A percentile compares a stretch with the other conserved stretches of the same genome.
phyloP scores from a whole-genome alignment of 2,113 vertebrate species.

The Chloropsis cyanopogon region DNA sequence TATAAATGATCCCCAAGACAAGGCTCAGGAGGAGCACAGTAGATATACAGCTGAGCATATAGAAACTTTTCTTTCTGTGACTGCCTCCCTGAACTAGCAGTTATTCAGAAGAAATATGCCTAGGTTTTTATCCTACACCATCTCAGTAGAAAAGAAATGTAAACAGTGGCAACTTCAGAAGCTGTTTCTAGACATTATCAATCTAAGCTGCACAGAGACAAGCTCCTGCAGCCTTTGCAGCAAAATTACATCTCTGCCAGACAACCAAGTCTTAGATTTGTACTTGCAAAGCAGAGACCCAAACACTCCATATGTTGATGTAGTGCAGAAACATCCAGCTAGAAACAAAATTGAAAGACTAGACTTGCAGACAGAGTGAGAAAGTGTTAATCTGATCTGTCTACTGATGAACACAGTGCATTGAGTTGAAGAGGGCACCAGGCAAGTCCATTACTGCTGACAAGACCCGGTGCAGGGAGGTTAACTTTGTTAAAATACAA shows the following conservation, averaged over 20 bases:
- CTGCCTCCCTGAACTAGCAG: not conserved
- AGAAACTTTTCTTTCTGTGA: not conserved
- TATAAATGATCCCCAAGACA: not conserved
- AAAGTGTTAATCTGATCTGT: slow-evolving; percentile 34
- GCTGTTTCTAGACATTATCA: slow-evolving; percentile 1
- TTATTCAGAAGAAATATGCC: slow-evolving; percentile 14
- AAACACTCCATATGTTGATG: not conserved
- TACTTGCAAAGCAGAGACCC: slow-evolving; percentile 27
- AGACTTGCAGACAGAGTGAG: not conserved
- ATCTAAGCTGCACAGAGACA: slow-evolving; percentile 21
- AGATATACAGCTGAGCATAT: not conserved
- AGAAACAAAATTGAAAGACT: not conserved
- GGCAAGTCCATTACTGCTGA: not conserved
- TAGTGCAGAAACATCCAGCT: slow-evolving; percentile 1
- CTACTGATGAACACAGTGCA: not conserved
- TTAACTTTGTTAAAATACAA: slow-evolving; percentile 38
- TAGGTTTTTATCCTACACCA: slow-evolving; percentile 17
- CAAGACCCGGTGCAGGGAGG: not conserved
- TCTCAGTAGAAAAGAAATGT: slow-evolving; percentile 36
- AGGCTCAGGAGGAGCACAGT: not conserved
- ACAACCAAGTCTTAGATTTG: not conserved
- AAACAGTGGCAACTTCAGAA: slow-evolving; percentile 42
- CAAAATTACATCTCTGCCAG: slow-evolving; percentile 38
- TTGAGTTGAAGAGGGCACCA: slow-evolving; percentile 42
- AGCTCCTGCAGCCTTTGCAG: slow-evolving; percentile 9